phyloP scores from a whole-genome alignment of 2,797 vertebrate species.

The Crenuchus spilurus region DNA sequence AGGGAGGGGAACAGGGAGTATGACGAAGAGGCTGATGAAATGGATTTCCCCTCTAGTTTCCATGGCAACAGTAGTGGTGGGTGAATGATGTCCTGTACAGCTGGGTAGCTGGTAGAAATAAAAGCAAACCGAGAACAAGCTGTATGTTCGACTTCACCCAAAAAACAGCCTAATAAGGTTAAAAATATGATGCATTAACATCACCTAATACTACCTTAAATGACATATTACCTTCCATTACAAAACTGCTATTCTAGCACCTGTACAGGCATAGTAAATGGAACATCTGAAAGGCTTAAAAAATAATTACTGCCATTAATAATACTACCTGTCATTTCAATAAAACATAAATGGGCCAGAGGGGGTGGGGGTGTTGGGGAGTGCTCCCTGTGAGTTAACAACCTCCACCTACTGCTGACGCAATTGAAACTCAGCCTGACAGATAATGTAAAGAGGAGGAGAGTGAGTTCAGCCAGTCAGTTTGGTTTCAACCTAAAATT shows the following conservation, averaged over 20 bases:
- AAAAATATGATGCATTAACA: neutral
- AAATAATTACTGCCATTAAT: neutral
- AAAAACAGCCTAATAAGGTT: neutral
- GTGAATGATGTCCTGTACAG: constrained; percentile 59
- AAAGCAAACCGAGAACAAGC: neutral
- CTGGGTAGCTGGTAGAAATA: constrained; percentile 44
- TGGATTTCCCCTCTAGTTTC: constrained; percentile 60
- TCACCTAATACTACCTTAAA: too few relatives aligned
- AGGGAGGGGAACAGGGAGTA: constrained; percentile 29
- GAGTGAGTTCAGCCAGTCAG: neutral
- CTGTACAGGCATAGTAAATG: neutral
- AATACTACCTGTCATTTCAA: neutral
- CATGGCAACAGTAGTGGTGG: constrained; percentile 58
- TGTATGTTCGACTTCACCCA: neutral
- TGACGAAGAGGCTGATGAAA: constrained; percentile 60
- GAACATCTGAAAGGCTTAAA: neutral
- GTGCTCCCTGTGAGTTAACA: neutral
- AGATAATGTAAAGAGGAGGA: neutral
- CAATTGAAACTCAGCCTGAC: constrained; percentile 6
- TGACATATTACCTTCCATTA: neutral
- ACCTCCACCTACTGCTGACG: constrained; percentile 1
- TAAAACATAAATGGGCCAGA: neutral
- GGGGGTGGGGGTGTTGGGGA: neutral
- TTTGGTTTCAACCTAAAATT: too few relatives aligned
- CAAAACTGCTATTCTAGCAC: neutral